Conservation (phyloP, 2,888 invertebrate species). For the Latrodectus elegans region DNA sequence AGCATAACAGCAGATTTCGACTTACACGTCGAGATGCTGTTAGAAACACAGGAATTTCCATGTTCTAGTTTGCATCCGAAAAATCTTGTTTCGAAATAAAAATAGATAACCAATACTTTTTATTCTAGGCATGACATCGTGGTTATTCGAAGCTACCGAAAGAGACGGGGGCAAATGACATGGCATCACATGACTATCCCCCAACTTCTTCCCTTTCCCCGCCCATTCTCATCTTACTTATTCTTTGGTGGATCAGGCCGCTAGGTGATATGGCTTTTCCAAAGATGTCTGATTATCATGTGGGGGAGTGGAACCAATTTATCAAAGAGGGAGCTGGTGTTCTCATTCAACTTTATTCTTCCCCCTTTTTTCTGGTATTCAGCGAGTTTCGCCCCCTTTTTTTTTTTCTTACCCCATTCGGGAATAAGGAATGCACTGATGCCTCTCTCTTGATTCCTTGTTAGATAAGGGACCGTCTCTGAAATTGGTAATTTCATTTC, state of each 20-base stretch:
- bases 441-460: conserved; percentile 29
- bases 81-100: conserved; percentile 1
- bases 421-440: conserved; percentile 37
- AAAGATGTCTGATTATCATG: conserved; percentile 62
- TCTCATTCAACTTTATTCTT: conserved; percentile 46
- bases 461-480: conserved; percentile 14
- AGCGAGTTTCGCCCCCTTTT: conserved; percentile 17
- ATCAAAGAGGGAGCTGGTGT: conserved; percentile 49
- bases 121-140: conserved; percentile 5
- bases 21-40: not conserved
- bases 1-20: not conserved
- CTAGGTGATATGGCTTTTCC: conserved; percentile 32
- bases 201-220: conserved; percentile 2
- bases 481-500: not conserved
- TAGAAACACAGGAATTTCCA: not conserved
- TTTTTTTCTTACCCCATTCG: conserved; percentile 23
- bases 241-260: conserved; percentile 31
- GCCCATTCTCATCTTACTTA: conserved; percentile 23
- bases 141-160: conserved; percentile 19
- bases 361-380: not conserved
- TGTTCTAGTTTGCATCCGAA: not conserved
- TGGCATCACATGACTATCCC: conserved; percentile 30
- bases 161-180: conserved; percentile 25
- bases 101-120: conserved; percentile 26
- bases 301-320: conserved; percentile 60